These are phyloP conservation scores for Philonicus albiceps DNA, from an alignment of 2,888 invertebrate genomes.

Conservation along the genomic window DNA sequence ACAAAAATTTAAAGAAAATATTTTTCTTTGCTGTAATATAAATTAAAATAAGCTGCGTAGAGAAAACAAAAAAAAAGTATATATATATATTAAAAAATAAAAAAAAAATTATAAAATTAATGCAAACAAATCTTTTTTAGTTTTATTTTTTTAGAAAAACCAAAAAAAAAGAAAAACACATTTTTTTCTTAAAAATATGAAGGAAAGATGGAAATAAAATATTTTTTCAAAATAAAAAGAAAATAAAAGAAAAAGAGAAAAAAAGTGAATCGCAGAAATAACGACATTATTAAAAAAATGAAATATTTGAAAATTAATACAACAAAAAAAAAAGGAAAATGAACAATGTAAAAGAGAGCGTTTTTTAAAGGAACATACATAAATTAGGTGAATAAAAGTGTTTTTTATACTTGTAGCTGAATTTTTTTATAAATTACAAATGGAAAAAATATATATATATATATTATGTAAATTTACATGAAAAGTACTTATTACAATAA, in stretches of 20 bases:
- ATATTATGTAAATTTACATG: constrained; percentile 24
- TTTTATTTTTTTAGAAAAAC: constrained; percentile 36
- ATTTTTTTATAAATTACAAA: constrained; percentile 44
- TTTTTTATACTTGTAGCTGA: constrained; percentile 49
- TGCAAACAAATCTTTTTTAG: constrained; percentile 1
- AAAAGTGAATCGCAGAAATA: background rate
- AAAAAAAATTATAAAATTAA: background rate
- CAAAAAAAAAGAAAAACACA: too few species aligned
- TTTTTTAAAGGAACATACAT: constrained; percentile 38
- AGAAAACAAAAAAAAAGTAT: too few species aligned
- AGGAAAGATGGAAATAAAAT: constrained; percentile 13
- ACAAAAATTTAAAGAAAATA: constrained; percentile 13
- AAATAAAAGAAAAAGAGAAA: background rate
- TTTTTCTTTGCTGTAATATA: constrained; percentile 38
- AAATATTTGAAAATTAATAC: constrained; percentile 15
- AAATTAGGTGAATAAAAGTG: constrained; percentile 45
- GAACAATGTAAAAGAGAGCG: constrained; percentile 22
- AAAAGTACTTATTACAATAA: constrained; percentile 14
- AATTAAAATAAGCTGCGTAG: constrained; percentile 1
- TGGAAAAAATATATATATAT: constrained; percentile 20
- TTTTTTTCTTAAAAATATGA: constrained; percentile 26
- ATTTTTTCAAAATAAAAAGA: constrained; percentile 30
- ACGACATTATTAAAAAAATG: constrained; percentile 23
- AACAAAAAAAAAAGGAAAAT: constrained; percentile 2
- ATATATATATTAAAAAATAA: too few species aligned